These are phyloP conservation scores for Oedothorax gibbosus DNA, from an alignment of 1,140 invertebrate genomes.

Conservation along the genomic window DNA sequence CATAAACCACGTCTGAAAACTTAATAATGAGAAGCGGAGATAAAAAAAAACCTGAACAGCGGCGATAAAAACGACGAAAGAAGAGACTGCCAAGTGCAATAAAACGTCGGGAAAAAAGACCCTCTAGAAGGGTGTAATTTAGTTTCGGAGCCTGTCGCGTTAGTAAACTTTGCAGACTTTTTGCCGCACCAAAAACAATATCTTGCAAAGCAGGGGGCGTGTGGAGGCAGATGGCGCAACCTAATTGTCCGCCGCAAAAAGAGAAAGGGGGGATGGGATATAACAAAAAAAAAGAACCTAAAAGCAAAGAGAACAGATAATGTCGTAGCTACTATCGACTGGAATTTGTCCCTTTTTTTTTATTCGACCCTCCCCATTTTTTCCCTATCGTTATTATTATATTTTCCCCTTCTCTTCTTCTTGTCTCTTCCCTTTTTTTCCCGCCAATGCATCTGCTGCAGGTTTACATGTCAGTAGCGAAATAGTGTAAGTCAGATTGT, in stretches of 20 bases:
- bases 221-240: slow-evolving; percentile 54
- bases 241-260: slow-evolving; percentile 60
- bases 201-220: slow-evolving; percentile 57
- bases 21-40: slow-evolving; percentile 41
- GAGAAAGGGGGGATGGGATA: slow-evolving; percentile 1
- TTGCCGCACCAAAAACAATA: slow-evolving; percentile 57
- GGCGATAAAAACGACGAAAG: not conserved
- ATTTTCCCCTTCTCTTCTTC: slow-evolving; percentile 25
- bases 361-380: not conserved
- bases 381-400: slow-evolving; percentile 30
- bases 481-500: no score
- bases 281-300: not conserved
- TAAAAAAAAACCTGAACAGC: slow-evolving; percentile 23
- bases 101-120: slow-evolving; percentile 47
- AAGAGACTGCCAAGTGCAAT: slow-evolving; percentile 35
- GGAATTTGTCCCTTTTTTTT: slow-evolving; percentile 40
- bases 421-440: slow-evolving; percentile 11
- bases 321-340: slow-evolving; percentile 60
- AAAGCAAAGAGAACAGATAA: slow-evolving; percentile 52
- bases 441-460: slow-evolving; percentile 51
- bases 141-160: slow-evolving; percentile 32
- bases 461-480: not conserved
- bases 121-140: slow-evolving; percentile 34
- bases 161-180: slow-evolving; percentile 59
- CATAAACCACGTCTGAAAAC: slow-evolving; percentile 30